A percentile compares a stretch with the other conserved stretches of the same genome.
phyloP scores from a whole-genome alignment of 2,888 invertebrate genomes.

The Platerodrilus igneus region DNA sequence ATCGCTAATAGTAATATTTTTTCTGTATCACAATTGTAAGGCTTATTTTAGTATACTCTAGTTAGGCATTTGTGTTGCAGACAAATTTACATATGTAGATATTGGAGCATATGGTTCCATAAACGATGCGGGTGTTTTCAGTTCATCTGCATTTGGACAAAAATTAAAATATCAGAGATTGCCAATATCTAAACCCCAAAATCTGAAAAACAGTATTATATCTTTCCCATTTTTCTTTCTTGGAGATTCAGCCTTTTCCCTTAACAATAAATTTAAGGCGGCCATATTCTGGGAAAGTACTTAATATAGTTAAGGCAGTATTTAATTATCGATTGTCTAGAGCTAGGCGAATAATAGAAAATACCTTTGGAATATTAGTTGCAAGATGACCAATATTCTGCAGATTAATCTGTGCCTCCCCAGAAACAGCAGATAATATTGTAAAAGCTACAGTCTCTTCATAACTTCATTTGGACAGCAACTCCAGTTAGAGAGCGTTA shows the following conservation, averaged over 20 bases:
- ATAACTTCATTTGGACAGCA: conserved; percentile 14
- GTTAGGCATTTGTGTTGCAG: conserved; percentile 33
- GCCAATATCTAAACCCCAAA: no score
- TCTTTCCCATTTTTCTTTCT: conserved; percentile 9
- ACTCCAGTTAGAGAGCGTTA: conserved; percentile 3
- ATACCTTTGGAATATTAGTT: no score
- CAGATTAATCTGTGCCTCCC: no score
- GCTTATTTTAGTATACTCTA: conserved; percentile 34
- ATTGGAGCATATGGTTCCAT: conserved; percentile 35
- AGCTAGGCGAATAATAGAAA: no score
- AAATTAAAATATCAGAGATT: conserved; percentile 20
- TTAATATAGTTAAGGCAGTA: no score
- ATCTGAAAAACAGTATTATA: conserved; percentile 5
- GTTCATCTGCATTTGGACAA: conserved; percentile 21
- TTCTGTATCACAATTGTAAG: conserved; percentile 37
- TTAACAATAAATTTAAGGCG: conserved; percentile 5
- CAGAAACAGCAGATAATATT: conserved; percentile 17
- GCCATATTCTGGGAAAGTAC: conserved; percentile 5
- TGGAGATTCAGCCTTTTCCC: conserved; percentile 13
- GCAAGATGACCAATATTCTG: no score
- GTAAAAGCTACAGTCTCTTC: conserved; percentile 20
- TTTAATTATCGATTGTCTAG: no score
- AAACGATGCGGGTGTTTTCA: conserved; percentile 35
- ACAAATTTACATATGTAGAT: conserved; percentile 35
- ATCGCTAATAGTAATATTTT: no score